phyloP scores from a whole-genome alignment of 2,888 invertebrate species.

The Philereme transversata region DNA sequence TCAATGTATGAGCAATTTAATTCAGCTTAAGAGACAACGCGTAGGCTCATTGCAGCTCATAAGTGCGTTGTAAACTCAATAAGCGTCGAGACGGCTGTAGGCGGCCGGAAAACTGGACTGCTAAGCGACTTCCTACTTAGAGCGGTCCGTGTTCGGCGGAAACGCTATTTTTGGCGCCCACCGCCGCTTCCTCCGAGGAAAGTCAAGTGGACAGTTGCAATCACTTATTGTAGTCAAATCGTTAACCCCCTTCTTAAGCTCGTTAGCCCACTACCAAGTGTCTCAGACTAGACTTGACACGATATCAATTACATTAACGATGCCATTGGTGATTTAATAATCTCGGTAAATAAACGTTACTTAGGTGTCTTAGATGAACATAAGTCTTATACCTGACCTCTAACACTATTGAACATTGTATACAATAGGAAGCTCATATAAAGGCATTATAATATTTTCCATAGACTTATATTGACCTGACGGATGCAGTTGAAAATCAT shows the following conservation, averaged over 20 bases:
- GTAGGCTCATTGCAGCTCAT: constrained; percentile 76
- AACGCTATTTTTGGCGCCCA: constrained; percentile 83
- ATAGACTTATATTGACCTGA: constrained; percentile 25
- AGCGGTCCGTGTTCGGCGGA: constrained; percentile 71
- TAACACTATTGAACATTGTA: constrained; percentile 20
- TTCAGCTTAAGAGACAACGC: constrained; percentile 75
- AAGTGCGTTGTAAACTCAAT: constrained; percentile 81
- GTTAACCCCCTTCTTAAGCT: constrained; percentile 22
- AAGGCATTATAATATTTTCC: constrained; percentile 30
- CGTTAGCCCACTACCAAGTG: neutral
- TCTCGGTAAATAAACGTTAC: constrained; percentile 13
- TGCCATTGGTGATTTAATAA: constrained; percentile 9
- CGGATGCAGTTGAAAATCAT: constrained; percentile 30
- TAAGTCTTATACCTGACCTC: constrained; percentile 31
- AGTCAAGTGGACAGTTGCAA: constrained; percentile 63
- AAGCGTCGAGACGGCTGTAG: constrained; percentile 77
- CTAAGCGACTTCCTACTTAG: constrained; percentile 81
- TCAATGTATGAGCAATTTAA: constrained; percentile 77
- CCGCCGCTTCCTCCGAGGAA: constrained; percentile 79
- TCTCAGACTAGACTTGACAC: neutral
- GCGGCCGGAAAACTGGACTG: constrained; percentile 78
- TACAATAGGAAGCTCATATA: constrained; percentile 35
- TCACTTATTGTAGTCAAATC: constrained; percentile 54
- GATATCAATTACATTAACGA: neutral
- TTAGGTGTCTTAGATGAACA: neutral